Conservation (phyloP, 2,888 invertebrate genomes). For the Torymus aiolomorphi region DNA sequence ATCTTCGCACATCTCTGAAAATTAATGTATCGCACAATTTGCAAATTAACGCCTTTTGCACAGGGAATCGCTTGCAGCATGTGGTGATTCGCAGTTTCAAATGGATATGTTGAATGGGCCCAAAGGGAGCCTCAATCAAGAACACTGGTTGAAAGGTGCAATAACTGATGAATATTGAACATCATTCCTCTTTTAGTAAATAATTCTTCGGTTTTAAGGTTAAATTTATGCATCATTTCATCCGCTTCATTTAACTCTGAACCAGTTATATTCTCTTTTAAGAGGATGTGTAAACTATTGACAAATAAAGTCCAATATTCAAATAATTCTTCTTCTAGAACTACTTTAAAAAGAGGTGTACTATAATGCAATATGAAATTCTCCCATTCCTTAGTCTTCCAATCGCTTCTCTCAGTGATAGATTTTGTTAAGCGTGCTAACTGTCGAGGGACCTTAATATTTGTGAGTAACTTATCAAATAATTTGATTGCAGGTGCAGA, state of each 20-base stretch:
- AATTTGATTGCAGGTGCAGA: neutral
- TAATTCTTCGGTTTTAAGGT: neutral
- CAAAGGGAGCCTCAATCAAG: slow-evolving; percentile 49
- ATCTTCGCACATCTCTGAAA: neutral
- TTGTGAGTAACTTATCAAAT: neutral
- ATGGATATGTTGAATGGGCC: slow-evolving; percentile 41
- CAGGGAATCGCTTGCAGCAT: slow-evolving; percentile 30
- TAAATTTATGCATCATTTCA: slow-evolving; percentile 28
- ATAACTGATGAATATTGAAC: too few relatives aligned
- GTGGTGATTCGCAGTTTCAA: slow-evolving; percentile 47
- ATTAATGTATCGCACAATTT: slow-evolving; percentile 26
- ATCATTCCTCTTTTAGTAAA: slow-evolving; percentile 42
- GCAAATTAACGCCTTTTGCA: slow-evolving; percentile 26
- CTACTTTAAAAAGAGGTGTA: too few relatives aligned
- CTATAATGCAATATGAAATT: slow-evolving; percentile 46
- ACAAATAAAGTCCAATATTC: slow-evolving; percentile 39
- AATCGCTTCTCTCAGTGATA: neutral
- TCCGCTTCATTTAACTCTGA: slow-evolving; percentile 18
- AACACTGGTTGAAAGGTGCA: slow-evolving; percentile 51
- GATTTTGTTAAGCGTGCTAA: neutral
- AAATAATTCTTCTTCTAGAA: slow-evolving; percentile 16
- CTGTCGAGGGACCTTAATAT: neutral
- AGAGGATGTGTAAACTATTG: slow-evolving; percentile 31
- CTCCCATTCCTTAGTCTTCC: slow-evolving; percentile 25
- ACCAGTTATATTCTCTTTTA: neutral